A percentile compares a stretch with the other conserved stretches of the same genome.
These are phyloP conservation scores for Orchestia grillus DNA, from an alignment of 1,140 invertebrate species.

Conservation along the genomic window DNA sequence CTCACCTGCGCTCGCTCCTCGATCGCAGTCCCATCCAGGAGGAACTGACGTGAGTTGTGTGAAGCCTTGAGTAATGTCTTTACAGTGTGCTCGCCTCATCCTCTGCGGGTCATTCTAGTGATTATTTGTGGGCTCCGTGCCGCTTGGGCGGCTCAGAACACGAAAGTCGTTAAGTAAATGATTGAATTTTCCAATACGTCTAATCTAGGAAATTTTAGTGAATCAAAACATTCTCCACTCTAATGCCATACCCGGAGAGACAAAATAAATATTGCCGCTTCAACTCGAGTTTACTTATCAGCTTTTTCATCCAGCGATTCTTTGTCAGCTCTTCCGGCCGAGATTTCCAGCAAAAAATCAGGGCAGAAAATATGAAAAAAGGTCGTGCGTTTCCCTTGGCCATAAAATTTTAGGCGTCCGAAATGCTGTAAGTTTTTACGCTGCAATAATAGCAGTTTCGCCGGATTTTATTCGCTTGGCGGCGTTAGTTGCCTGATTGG, in stretches of 20 bases:
- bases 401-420: background rate
- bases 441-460: slow-evolving; percentile 1
- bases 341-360: background rate
- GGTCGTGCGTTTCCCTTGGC: background rate
- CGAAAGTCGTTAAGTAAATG: background rate
- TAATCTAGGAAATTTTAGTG: background rate
- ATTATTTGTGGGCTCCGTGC: background rate
- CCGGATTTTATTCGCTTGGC: background rate
- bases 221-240: background rate
- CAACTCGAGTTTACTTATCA: background rate
- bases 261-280: background rate
- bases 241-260: background rate
- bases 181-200: background rate
- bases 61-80: too few species aligned
- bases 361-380: background rate
- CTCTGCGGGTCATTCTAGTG: background rate
- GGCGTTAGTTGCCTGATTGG: slow-evolving; percentile 15
- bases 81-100: too few species aligned
- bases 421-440: slow-evolving; percentile 18
- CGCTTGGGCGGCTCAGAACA: background rate
- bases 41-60: too few species aligned
- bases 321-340: background rate
- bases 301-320: background rate
- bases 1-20: too few species aligned
- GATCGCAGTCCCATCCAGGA: too few species aligned